phyloP scores from a whole-genome alignment of 2,797 vertebrate genomes.

The Holocentrus rufus region DNA sequence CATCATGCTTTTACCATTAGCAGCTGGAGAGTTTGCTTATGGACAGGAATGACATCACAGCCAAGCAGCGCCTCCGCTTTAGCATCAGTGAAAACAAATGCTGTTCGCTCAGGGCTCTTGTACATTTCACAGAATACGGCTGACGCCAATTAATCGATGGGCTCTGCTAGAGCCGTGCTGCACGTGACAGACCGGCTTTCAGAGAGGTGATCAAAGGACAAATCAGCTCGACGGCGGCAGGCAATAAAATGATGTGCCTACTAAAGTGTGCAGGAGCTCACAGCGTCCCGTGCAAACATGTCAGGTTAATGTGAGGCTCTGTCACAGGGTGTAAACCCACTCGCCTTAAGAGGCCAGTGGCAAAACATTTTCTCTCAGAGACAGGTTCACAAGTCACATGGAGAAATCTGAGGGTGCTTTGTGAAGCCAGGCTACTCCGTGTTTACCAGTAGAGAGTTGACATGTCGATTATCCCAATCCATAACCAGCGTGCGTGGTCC shows the following conservation, averaged over 20 bases:
- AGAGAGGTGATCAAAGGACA: not conserved
- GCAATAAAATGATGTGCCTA: too few species aligned
- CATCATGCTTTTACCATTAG: not conserved
- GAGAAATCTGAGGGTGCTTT: constrained; percentile 38
- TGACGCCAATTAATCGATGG: constrained; percentile 17
- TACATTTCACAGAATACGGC: constrained; percentile 5
- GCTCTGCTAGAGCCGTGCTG: constrained; percentile 22
- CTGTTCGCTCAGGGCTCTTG: constrained; percentile 29
- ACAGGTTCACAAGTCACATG: constrained; percentile 25
- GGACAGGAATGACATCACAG: constrained; percentile 26
- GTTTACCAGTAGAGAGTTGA: constrained; percentile 30
- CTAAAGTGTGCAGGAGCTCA: not conserved
- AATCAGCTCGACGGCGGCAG: too few species aligned
- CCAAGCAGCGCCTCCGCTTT: constrained; percentile 1
- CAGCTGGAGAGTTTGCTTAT: constrained; percentile 27
- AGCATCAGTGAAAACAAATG: constrained; percentile 29
- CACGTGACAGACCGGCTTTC: not conserved
- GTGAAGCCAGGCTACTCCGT: constrained; percentile 31
- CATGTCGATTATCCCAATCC: constrained; percentile 39
- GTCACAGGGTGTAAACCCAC: constrained; percentile 1
- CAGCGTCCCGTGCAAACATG: not conserved
- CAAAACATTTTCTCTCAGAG: constrained; percentile 44
- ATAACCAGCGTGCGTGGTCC: constrained; percentile 17
- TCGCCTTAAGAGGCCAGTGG: constrained; percentile 36
- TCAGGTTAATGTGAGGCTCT: constrained; percentile 21